These are phyloP conservation scores for Echinarachnius parma DNA, from an alignment of 53 echinoderm and acorn worm species.

Conservation along the genomic window DNA sequence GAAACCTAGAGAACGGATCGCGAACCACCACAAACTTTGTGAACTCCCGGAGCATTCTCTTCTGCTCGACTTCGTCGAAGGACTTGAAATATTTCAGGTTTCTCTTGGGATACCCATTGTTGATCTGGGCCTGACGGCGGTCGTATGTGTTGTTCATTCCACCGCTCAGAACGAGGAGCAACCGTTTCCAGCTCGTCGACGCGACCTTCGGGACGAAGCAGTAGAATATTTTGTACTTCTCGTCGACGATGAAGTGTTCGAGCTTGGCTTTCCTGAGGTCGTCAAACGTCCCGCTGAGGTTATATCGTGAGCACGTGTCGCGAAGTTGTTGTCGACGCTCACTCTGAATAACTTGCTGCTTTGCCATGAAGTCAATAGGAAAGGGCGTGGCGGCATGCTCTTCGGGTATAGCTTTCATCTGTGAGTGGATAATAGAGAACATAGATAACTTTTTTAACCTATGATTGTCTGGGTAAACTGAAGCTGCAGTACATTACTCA, in stretches of 20 bases:
- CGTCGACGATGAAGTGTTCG: conserved; percentile 18
- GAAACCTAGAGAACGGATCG: conserved; percentile 61
- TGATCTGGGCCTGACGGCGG: conserved; percentile 49
- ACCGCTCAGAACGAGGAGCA: conserved; percentile 59
- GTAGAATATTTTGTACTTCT: conserved; percentile 57
- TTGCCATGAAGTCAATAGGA: conserved; percentile 7
- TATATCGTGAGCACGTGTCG: not conserved
- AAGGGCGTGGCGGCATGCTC: no score
- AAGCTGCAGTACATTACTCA: no score
- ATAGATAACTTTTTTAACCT: no score
- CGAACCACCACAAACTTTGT: conserved; percentile 64
- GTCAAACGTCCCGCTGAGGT: not conserved
- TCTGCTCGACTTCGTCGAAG: not conserved
- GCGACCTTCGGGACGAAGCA: conserved; percentile 69
- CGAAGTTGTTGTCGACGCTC: no score
- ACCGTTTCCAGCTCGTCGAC: conserved; percentile 76
- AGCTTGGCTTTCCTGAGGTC: not conserved
- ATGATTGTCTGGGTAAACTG: no score
- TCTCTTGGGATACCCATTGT: conserved; percentile 25
- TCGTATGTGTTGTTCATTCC: conserved; percentile 42
- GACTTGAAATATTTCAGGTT: conserved; percentile 14
- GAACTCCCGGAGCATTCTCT: conserved; percentile 24
- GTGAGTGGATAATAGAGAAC: no score
- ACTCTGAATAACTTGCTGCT: no score
- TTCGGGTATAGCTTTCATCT: no score